Evolutionary conservation across 2,888 invertebrate species (phyloP).

Genomic region (Laspeyria flexula): DNA sequence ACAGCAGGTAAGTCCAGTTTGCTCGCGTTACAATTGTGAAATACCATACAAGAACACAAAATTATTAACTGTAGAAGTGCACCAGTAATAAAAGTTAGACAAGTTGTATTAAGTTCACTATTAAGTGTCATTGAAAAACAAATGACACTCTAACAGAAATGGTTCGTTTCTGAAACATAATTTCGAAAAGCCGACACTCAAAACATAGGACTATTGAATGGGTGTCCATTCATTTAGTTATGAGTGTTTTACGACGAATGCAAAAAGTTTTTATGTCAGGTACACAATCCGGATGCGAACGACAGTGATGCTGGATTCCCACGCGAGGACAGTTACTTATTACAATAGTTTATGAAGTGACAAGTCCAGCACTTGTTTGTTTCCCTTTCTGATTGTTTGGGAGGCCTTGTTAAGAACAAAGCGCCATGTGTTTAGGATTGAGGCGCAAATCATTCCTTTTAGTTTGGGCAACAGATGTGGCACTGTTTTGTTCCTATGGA

Average conservation of each 20-base stretch:
- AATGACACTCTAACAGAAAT: conserved; percentile 39
- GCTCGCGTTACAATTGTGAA: no score
- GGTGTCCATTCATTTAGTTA: conserved; percentile 67
- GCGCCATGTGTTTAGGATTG: conserved; percentile 67
- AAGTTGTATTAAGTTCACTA: conserved; percentile 49
- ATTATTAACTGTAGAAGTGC: no score
- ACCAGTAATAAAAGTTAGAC: conserved; percentile 39
- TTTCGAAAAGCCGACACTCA: conserved; percentile 51
- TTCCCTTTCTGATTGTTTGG: conserved; percentile 57
- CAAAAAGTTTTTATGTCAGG: conserved; percentile 70
- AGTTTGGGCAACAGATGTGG: conserved; percentile 66
- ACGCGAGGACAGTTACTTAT: conserved; percentile 67
- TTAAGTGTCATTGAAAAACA: conserved; percentile 48
- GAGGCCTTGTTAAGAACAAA: conserved; percentile 63
- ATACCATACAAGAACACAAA: no score
- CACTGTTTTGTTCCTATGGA: conserved; percentile 41
- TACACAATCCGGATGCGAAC: conserved; percentile 81
- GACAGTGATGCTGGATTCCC: conserved; percentile 64
- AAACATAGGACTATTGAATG: conserved; percentile 61
- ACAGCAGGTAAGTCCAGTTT: no score
- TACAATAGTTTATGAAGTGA: conserved; percentile 74
- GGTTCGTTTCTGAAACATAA: conserved; percentile 49
- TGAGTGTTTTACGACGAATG: conserved; percentile 76
- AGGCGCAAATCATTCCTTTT: conserved; percentile 44
- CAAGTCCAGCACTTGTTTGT: conserved; percentile 69